Base-by-base conservation (phyloP, 2,888 invertebrate species). In the Orchestes rusci region DNA sequence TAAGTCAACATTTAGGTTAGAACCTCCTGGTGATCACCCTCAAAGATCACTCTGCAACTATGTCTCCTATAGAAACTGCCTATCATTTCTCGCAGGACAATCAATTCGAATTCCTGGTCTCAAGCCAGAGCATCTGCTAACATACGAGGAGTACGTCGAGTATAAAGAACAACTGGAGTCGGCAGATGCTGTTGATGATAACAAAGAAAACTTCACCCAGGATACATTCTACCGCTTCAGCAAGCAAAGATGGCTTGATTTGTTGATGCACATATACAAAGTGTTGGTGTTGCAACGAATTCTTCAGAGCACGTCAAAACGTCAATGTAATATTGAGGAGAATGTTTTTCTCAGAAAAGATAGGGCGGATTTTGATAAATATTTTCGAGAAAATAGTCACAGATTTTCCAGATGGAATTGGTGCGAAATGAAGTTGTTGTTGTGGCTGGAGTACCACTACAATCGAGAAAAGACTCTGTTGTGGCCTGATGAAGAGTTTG, bases 241-340 rank as follows among this genome's bases (percentile, higher is more conserved):
- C 34, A 69, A 63, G 43, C 70, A 70, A 53, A 70, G 70, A 48
- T 81, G 80, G 80, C 55, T 80, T 13, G 80, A 80, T 57, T 64
- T 80, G 23, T 68, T 79, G 53, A 60, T 80, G 41, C 79, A 79
- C 63, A 74, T 73, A 31, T 79, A 75, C 55, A 79, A 78, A 63
- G 49, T 45, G 31, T n/a, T 2, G n/a, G 18, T 12, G n/a, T n/a
- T n/a, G n/a, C n/a, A n/a, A n/a, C n/a, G n/a, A n/a, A n/a, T n/a
- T n/a, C n/a, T n/a, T n/a, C n/a, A n/a, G n/a, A n/a, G n/a, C n/a
- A n/a, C n/a, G n/a, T n/a, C n/a, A n/a, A n/a, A n/a, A n/a, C n/a
- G n/a, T n/a, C n/a, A n/a, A n/a, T 23, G 23, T 23, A 23, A 23
- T 10, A 10, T 10, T 23, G 23, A 8, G n/a, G 35, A 35, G 4